Evolutionary conservation across 64 coral and sea anemone species (phyloP).

Genomic region (Montipora capricornis): DNA sequence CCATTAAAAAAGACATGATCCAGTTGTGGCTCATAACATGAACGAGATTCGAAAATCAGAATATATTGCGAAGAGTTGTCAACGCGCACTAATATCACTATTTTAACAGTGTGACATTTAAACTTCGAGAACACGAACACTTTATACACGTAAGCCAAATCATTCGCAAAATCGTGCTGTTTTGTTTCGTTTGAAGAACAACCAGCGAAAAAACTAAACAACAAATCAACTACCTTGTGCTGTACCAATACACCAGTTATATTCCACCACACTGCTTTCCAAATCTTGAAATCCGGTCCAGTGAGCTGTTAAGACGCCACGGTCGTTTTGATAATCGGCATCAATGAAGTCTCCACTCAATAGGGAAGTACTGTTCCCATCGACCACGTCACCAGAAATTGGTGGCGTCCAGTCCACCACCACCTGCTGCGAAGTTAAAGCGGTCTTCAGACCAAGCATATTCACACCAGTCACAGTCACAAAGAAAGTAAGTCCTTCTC

Average conservation of each 20-base stretch:
- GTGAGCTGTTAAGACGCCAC: constrained; percentile 58
- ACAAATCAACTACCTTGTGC: constrained; percentile 57
- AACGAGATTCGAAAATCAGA: no score
- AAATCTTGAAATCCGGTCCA: constrained; percentile 84
- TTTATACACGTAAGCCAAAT: no score
- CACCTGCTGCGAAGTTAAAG: constrained; percentile 71
- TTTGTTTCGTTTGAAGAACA: no score
- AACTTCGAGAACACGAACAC: no score
- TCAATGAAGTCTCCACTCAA: no score
- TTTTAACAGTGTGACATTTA: no score
- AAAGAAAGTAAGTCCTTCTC: constrained; percentile 77
- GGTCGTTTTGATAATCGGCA: constrained; percentile 72
- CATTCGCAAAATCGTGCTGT: no score
- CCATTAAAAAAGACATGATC: background rate
- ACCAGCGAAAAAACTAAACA: no score
- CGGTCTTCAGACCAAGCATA: constrained; percentile 78
- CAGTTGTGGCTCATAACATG: background rate
- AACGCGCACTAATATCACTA: no score
- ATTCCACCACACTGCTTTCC: constrained; percentile 83
- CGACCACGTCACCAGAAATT: constrained; percentile 69
- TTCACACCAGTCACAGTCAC: constrained; percentile 81
- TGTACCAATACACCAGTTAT: constrained; percentile 85
- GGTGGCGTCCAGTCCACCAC: no score
- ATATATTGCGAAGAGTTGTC: no score
- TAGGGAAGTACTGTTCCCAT: constrained; percentile 76